phyloP scores from a whole-genome alignment of 1,140 invertebrate species.

The Paraescarpia echinospica region DNA sequence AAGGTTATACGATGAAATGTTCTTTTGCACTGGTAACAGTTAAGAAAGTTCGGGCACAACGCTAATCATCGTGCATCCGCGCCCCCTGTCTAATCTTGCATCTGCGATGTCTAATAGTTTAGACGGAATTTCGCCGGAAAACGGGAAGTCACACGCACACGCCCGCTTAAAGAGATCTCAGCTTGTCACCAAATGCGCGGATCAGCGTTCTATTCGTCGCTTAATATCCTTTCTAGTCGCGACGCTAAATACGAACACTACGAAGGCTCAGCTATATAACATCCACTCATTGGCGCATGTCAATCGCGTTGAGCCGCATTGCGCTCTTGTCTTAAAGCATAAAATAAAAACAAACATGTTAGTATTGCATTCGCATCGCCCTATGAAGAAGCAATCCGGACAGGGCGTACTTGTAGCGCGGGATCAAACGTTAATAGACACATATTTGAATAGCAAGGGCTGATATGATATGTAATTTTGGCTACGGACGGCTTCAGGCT shows the following conservation, averaged over 20 bases:
- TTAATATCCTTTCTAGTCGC: not conserved
- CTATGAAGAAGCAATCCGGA: not conserved
- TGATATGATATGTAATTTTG: slow-evolving; percentile 2
- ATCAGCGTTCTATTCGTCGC: not conserved
- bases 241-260: not conserved
- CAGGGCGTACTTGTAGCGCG: not conserved
- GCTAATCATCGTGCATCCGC: not conserved
- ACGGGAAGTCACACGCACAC: not conserved
- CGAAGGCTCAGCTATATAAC: not conserved
- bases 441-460: not conserved
- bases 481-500: slow-evolving; percentile 10
- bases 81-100: not conserved
- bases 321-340: slow-evolving; percentile 4
- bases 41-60: not conserved
- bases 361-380: not conserved
- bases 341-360: not conserved
- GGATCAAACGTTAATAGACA: not conserved
- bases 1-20: not conserved
- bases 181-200: not conserved
- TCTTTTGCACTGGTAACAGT: not conserved
- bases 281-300: not conserved
- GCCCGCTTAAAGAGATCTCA: not conserved
- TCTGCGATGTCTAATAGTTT: not conserved
- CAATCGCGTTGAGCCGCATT: not conserved
- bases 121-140: not conserved